These are phyloP conservation scores for Anhinga anhinga DNA, from an alignment of 2,113 vertebrate genomes.

Conservation along the genomic window DNA sequence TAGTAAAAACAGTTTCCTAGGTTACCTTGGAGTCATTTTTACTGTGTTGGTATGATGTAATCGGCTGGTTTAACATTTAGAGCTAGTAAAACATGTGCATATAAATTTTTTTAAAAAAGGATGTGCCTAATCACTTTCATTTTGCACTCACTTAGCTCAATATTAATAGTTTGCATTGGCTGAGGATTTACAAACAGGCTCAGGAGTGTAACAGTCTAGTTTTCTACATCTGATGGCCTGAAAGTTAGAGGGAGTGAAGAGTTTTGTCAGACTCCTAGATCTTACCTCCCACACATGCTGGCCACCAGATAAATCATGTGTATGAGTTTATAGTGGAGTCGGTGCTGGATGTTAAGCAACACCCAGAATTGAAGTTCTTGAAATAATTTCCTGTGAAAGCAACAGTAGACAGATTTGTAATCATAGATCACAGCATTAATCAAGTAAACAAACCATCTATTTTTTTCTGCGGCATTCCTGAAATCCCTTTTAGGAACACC, in stretches of 20 bases:
- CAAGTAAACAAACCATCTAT: constrained; percentile 63
- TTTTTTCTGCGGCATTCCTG: constrained; percentile 56
- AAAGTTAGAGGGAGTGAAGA: constrained; percentile 43
- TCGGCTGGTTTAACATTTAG: constrained; percentile 56
- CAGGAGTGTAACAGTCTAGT: not conserved
- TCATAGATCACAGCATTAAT: constrained; percentile 61
- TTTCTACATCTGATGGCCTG: constrained; percentile 32
- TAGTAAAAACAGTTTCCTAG: constrained; percentile 71
- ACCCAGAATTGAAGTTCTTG: constrained; percentile 70
- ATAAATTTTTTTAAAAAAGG: not conserved
- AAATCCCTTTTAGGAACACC: constrained; percentile 55
- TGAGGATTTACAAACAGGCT: constrained; percentile 32
- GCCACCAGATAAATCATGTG: constrained; percentile 65
- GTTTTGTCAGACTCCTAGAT: constrained; percentile 53
- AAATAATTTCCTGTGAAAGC: constrained; percentile 73
- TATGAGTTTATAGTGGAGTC: constrained; percentile 47
- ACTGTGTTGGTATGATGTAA: constrained; percentile 63
- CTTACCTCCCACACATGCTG: constrained; percentile 60
- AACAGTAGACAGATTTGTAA: constrained; percentile 68
- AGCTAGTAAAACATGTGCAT: constrained; percentile 31
- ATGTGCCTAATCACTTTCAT: constrained; percentile 51
- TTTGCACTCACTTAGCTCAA: constrained; percentile 38
- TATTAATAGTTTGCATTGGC: constrained; percentile 31
- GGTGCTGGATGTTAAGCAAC: constrained; percentile 64
- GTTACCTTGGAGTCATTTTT: constrained; percentile 59